Base-by-base conservation (phyloP, 2,113 vertebrate species). In the Pandion haliaetus region DNA sequence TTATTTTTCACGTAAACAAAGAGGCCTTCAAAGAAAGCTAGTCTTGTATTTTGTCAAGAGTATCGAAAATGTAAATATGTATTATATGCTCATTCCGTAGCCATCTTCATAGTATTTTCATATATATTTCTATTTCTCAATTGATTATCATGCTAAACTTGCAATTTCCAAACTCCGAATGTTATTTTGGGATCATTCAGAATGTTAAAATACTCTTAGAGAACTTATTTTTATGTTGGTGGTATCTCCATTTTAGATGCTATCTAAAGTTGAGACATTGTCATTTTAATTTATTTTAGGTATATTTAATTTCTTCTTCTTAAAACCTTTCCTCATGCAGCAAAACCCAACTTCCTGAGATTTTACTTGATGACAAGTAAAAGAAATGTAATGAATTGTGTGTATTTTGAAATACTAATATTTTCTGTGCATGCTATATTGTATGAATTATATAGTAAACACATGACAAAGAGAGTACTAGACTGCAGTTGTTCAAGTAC, bases 281-380 rank as follows among this genome's bases (percentile, higher is more conserved):
- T 49, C 1, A 26, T 63, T 80, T 73, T 38, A 34, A n/a, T 78
- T 77, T 77, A 12, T 72, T 72, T 80, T 40, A 44, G 17, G 36
- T 38, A 34, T 13, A 44, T 65, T 83, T 77, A 34, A 72, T 44
- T 65, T 92, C 20, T 89, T 86, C 24, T 34, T 65, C 52, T 59
- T 59, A 42, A 88, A 88, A 57, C 6, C 4, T 73, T 86, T 88
- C 16, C 4, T 78, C 6, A 12, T 69, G 21, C 36, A 69, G 38
- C 13, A 73, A 77, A 80, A 18, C 5, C 23, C 8, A 61, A 3
- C n/a, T 72, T 76, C 12, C 15, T 69, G 49, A 34, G 21, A n/a
- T 44, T 36, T 65, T 40, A 2, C 3, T 14, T 62, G 12, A 40
- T 4, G 17, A 0, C 2, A 1, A 54, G 42, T 42, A 50, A 69